Conservation (phyloP, 2,113 vertebrate species). For the Pangasianodon hypophthalmus region DNA sequence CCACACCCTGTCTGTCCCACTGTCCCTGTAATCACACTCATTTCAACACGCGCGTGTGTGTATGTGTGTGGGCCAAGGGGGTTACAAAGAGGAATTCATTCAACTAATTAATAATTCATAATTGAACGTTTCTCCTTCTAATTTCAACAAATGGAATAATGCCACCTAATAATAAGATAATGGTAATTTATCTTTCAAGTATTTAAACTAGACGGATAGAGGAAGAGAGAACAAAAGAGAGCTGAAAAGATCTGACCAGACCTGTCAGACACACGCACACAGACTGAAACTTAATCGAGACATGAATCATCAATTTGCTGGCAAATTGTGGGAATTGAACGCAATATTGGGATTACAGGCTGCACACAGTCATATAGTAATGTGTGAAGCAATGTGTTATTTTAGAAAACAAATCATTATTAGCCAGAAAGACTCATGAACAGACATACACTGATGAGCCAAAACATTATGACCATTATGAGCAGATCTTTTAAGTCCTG, state of each 20-base stretch:
- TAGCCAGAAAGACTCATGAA: neutral
- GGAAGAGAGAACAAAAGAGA: neutral
- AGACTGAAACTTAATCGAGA: neutral
- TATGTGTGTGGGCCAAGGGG: neutral
- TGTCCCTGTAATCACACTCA: slow-evolving; percentile 19
- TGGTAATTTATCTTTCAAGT: neutral
- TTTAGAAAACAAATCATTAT: neutral
- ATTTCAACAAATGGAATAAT: neutral
- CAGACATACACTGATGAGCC: neutral
- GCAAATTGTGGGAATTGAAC: neutral
- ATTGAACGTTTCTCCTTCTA: neutral
- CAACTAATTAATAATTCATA: neutral
- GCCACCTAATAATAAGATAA: neutral
- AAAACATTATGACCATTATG: neutral
- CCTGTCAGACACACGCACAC: neutral
- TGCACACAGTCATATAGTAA: neutral
- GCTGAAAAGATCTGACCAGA: neutral
- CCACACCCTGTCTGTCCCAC: slow-evolving; percentile 44
- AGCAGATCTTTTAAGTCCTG: neutral
- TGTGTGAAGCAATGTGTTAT: neutral
- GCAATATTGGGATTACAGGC: neutral
- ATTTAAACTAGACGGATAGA: neutral
- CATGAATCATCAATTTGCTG: slow-evolving; percentile 16
- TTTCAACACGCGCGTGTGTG: neutral
- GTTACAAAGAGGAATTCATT: neutral